Percentiles rank a stretch among this genome's conserved stretches.
These are phyloP conservation scores for Brachionus asplanchnoidis DNA, from an alignment of 1,140 invertebrate species.

Conservation along the genomic window DNA sequence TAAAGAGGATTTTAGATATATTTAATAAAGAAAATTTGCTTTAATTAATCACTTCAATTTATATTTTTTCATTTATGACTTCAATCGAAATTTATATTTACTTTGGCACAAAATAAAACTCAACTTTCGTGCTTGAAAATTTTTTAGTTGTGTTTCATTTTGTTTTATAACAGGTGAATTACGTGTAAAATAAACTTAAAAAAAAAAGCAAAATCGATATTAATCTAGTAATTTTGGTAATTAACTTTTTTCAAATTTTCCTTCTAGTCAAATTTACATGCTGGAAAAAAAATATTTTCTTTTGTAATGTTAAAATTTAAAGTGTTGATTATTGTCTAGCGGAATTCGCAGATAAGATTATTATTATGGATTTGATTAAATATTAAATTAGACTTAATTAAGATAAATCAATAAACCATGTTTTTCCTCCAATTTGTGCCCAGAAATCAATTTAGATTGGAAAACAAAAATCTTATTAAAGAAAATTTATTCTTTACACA, in stretches of 20 bases:
- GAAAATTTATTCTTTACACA: neutral
- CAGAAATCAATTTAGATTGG: neutral
- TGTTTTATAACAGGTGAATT: neutral
- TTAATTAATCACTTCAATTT: neutral
- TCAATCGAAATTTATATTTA: neutral
- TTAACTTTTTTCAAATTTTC: neutral
- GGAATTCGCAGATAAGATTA: neutral
- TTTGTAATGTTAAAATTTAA: neutral
- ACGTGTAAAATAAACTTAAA: neutral
- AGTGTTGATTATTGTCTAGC: neutral
- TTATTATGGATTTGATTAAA: neutral
- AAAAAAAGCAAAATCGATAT: neutral
- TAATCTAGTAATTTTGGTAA: constrained; percentile 4
- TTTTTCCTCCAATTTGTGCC: neutral
- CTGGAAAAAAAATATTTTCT: neutral
- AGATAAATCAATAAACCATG: neutral
- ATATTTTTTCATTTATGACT: neutral
- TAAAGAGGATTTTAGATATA: neutral
- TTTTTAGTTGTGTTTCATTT: neutral
- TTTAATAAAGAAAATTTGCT: neutral
- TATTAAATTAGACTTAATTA: constrained; percentile 7
- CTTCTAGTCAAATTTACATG: neutral
- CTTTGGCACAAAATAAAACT: neutral
- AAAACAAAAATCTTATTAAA: neutral
- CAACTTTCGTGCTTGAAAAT: neutral